Evolutionary conservation across 2,888 invertebrate genomes (phyloP), one percentile per base, ranked within the genome.

Genomic region (Leistus spinibarbis): DNA sequence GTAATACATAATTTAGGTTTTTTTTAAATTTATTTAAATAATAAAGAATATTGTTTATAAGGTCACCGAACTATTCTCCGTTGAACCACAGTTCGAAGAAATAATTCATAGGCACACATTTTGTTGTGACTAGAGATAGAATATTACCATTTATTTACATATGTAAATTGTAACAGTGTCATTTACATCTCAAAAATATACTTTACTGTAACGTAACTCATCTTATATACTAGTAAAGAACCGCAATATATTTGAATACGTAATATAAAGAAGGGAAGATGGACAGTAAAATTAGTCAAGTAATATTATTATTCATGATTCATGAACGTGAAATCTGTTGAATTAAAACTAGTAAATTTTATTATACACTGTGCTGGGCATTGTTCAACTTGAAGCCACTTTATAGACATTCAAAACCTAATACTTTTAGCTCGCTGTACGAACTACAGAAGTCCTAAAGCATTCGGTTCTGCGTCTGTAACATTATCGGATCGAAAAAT

Each of bases 111-210:
- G 7, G 60, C 22, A 60, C 60, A 60, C 10, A 60, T 19, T 19
- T 60, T 70, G 62, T 60, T 70, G 69, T 62, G 69, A 62, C 22
- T 70, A 40, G 27, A 62, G 53, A 70, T 22, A 70, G 53, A 60
- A 53, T 70, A 70, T 70, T 70, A 70, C 53, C 69, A 70, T 70
- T 53, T 70, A 70, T 70, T 70, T 70, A 70, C 69, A 70, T 70
- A 70, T 70, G 69, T 62, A 70, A 62, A 62, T 60, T 62, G 62
- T 27, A 62, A 27, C 60, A 27, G 62, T 70, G 62, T 62, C 60
- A 70, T 62, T 70, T 70, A 40, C 62, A 70, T 70, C 62, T 70
- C 40, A 16, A 60, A 10, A 60, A 19, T 17, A 20, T 20, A 19
- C 60, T 60, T 60, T 22, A 17, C 60, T 40, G 24, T 24, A 24